These are phyloP conservation scores for Oreotragus oreotragus DNA, from an alignment of 2,113 vertebrate species.

Conservation along the genomic window DNA sequence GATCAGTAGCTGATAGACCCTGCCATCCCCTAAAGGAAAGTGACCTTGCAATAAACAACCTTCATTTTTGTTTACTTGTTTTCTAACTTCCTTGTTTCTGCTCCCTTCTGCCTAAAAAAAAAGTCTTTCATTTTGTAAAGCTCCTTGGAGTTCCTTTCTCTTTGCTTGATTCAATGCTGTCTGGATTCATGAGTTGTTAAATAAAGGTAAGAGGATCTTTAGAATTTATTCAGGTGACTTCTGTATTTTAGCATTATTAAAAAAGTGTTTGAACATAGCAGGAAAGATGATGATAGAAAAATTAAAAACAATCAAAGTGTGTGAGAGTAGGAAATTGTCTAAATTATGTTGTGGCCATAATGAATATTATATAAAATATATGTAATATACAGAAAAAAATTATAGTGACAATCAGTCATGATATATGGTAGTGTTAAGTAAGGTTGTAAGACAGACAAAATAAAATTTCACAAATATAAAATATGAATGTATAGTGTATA, in stretches of 20 bases:
- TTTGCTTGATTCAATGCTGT: neutral
- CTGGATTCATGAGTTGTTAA: neutral
- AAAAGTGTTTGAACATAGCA: neutral
- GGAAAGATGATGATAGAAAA: neutral
- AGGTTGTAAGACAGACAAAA: neutral
- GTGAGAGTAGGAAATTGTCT: neutral
- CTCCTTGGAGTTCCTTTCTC: neutral
- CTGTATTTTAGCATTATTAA: neutral
- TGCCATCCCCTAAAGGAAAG: neutral
- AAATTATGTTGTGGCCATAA: neutral
- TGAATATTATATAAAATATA: neutral
- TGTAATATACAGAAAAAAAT: neutral
- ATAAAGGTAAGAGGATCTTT: neutral
- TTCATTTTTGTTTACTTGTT: neutral
- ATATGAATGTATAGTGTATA: neutral
- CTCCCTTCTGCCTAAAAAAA: neutral
- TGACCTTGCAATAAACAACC: neutral
- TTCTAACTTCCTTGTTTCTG: neutral
- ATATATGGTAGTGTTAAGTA: neutral
- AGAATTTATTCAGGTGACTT: neutral
- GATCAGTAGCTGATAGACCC: neutral
- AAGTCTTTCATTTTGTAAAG: neutral
- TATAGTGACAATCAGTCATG: neutral
- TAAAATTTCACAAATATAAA: slow-evolving; percentile 3
- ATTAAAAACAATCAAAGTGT: neutral